Percentiles rank a stretch among this genome's conserved stretches.
Evolutionary conservation across 2,113 vertebrate genomes (phyloP).

Genomic region (Agelaius phoeniceus): DNA sequence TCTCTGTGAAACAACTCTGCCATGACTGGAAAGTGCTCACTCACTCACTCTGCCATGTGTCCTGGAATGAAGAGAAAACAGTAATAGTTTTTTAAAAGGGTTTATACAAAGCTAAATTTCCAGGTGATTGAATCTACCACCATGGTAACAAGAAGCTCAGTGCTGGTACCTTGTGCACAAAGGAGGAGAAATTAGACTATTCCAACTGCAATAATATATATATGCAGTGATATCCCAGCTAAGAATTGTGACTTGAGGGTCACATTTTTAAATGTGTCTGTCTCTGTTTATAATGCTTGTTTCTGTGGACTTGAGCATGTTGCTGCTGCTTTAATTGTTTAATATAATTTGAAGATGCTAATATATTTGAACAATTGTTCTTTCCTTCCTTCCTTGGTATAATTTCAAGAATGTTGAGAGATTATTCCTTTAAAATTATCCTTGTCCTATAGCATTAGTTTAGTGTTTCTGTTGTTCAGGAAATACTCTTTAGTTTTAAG

Average conservation of each 20-base stretch:
- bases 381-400: not conserved
- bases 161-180: not conserved
- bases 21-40: not conserved
- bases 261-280: not conserved
- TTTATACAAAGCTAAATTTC: not conserved
- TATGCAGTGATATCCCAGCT: not conserved
- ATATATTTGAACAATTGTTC: not conserved
- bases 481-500: not conserved
- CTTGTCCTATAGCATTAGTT: not conserved
- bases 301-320: not conserved
- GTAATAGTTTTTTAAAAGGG: not conserved
- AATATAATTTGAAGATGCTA: not conserved
- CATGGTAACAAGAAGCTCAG: not conserved
- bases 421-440: not conserved
- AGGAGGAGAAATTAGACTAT: not conserved
- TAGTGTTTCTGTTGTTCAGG: not conserved
- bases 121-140: not conserved
- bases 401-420: not conserved
- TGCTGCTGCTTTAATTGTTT: not conserved
- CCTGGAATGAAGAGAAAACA: not conserved
- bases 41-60: accelerated
- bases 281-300: not conserved
- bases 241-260: not conserved
- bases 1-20: not conserved
- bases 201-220: not conserved